Evolutionary conservation across 2,797 vertebrate species (phyloP), one percentile per base, ranked within the genome.

Genomic region (Melanogrammus aeglefinus): DNA sequence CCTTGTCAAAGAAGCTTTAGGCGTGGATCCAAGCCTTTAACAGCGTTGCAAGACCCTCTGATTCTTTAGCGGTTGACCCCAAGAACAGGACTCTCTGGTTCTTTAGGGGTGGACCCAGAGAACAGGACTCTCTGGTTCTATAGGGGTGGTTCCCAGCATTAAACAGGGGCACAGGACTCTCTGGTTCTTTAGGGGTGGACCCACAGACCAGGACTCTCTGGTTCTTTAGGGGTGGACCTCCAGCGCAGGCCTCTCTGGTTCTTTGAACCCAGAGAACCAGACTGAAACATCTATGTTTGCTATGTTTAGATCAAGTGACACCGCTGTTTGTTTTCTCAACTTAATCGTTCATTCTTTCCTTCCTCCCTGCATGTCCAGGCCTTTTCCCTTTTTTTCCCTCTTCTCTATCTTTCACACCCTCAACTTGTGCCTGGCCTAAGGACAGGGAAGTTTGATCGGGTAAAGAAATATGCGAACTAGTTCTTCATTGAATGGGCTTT

Each of bases 271-370:
- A 38, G 21, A 38, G 29, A 73, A 33, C 72, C 33, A 35, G 71
- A 24, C 80, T 76, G 51, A 35, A 63, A 69, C 51, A 35, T 80
- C 76, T 73, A 33, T 83, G 76, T 84, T 84, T 86, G 82, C 82
- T 77, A 13, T 82, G 73, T 75, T 82, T 63, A 79, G 33, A 82
- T 73, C 76, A 76, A 72, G 72, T 84, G 79, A 66, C 79, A 77
- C 72, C 27, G 8, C 10, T 84, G 47, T 84, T 81, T 86, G 72
- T 81, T 86, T 84, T 73, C 72, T 81, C 74, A 16, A 44, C 70
- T 79, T 35, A 78, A 80, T 31, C 75, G 38, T 77, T 77, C 75
- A 76, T 77, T 75, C 77, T 66, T 70, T 47, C n/a, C 31, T 44
- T 31, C 57, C 70, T 39, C 12, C 44, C 6, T 71, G 31, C 71